Evolutionary conservation across 92 coral and sea anemone genomes (phyloP).

Genomic region (Parazoanthus swiftii): DNA sequence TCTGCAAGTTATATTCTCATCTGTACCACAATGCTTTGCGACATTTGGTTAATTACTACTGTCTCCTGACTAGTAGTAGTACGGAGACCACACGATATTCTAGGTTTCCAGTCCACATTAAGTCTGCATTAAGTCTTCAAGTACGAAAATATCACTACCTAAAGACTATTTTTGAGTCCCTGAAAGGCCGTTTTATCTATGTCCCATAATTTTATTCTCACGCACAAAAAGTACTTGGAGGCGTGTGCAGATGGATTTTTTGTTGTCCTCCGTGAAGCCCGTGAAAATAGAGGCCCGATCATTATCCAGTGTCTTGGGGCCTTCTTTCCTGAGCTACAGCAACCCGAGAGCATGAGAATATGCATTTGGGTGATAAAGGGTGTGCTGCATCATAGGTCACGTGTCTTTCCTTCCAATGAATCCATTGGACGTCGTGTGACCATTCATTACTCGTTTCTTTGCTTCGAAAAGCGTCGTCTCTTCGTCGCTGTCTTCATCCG

Average conservation of each 20-base stretch:
- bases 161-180: not conserved
- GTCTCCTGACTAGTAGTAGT: not conserved
- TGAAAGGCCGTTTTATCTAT: too few species aligned
- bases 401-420: constrained; percentile 54
- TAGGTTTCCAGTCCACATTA: too few species aligned
- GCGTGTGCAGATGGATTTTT: not conserved
- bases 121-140: not conserved
- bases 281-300: not conserved
- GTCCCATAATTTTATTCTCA: not conserved
- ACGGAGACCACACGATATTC: too few species aligned
- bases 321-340: not conserved
- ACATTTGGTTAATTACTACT: not conserved
- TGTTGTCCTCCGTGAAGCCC: not conserved
- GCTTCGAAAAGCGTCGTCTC: constrained; percentile 94
- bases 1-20: too few species aligned
- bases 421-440: constrained; percentile 67
- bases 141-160: not conserved
- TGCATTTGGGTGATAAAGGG: not conserved
- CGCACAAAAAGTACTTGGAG: not conserved
- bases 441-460: constrained; percentile 81
- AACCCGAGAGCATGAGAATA: not conserved
- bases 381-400: constrained; percentile 31
- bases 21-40: not conserved
- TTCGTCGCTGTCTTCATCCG: constrained; percentile 90
- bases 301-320: not conserved